Base-by-base conservation (phyloP, 2,113 vertebrate genomes). In the Zosterops borbonicus region DNA sequence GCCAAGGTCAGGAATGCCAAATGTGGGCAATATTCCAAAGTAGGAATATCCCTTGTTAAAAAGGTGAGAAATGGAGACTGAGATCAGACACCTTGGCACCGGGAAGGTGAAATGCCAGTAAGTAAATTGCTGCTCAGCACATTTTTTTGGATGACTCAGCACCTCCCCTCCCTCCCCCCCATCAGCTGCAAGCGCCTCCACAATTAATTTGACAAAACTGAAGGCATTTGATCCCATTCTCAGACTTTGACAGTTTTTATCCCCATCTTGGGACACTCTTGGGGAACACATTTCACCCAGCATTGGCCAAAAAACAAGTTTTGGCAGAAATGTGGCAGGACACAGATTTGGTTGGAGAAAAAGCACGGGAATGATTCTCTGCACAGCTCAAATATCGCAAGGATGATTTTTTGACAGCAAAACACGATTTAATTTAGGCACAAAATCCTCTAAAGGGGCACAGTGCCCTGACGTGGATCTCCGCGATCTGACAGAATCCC, bases 301-400 rank as follows among this genome's bases (percentile, higher is more conserved):
- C 10, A 6, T 0, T 5, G 6, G 8, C 2, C 3, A 33, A 42
- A 76, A 69, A 31, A 14, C 44, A 82, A 52, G 16, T 50, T 63
- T 76, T 68, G 28, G 37, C 42, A 87, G 74, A 87, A 63, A 52
- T 0, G 8, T 3, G 9, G 47, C 67, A 52, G 0, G 0, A 31
- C 28, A 14, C 0, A 0, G 37, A n/a, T 64, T 41, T 2, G 8
- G 39, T 8, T 0, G 4, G 47, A 12, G 31, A 14, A 58, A 29
- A 39, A 35, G 12, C 60, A 7, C 0, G 0, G 46, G 7, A 47
- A 37, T 1, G 7, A 52, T 4, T 63, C 39, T 71, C 60, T 4
- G 2, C 5, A 9, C 33, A 25, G 15, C 62, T 65, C 37, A 9
- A 11, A 12, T 13, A 3, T 1, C 4, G 20, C 25, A 50, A 22